Conservation (phyloP, 2,797 vertebrate species). For the Mergus octosetaceus region DNA sequence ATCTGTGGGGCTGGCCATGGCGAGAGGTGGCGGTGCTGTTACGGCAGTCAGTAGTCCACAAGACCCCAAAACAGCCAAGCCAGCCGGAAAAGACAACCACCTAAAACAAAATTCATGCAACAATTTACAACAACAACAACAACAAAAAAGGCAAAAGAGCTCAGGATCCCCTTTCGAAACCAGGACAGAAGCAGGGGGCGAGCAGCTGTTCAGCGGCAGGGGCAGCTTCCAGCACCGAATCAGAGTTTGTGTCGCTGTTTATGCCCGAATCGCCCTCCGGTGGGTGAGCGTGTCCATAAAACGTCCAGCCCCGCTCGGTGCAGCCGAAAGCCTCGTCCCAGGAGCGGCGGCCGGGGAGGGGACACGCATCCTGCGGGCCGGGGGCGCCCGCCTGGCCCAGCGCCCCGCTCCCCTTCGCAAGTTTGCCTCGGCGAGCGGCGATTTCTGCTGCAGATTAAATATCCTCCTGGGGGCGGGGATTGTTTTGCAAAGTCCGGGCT, state of each 20-base stretch:
- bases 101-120: conserved; percentile 53
- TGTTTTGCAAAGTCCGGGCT: conserved; percentile 55
- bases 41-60: neutral
- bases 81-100: neutral
- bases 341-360: neutral
- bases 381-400: conserved; percentile 31
- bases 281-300: conserved; percentile 53
- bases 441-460: conserved; percentile 77
- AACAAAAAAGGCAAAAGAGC: neutral
- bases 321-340: conserved; percentile 35
- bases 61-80: conserved; percentile 6
- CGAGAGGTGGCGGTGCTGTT: conserved; percentile 2
- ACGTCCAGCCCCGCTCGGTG: conserved; percentile 51
- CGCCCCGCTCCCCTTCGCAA: conserved; percentile 62
- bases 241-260: conserved; percentile 71
- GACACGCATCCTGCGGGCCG: conserved; percentile 63
- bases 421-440: conserved; percentile 70
- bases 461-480: conserved; percentile 63
- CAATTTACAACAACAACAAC: neutral
- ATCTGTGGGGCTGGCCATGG: conserved; percentile 85
- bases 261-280: conserved; percentile 55
- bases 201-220: conserved; percentile 71
- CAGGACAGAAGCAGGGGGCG: conserved; percentile 39
- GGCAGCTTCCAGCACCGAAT: conserved; percentile 59
- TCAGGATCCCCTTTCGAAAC: conserved; percentile 9